Percentiles rank a stretch among this genome's conserved stretches.
Conservation (phyloP, 2,113 vertebrate species). For the Nematolebias whitei region DNA sequence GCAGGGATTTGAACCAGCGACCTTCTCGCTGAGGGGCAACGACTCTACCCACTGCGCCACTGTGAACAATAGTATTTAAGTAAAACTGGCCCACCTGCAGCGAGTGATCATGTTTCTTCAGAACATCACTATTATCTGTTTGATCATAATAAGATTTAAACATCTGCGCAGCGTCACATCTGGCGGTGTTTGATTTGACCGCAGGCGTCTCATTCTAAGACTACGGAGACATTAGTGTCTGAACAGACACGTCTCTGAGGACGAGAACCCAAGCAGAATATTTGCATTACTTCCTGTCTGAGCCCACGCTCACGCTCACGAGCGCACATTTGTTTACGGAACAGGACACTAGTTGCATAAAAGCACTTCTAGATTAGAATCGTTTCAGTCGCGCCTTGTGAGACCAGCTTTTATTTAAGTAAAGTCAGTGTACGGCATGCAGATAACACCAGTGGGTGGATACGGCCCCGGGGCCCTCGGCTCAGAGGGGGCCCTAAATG, state of each 20-base stretch:
- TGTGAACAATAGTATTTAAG: no score
- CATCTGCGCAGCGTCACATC: not conserved
- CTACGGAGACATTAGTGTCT: no score
- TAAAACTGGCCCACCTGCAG: no score
- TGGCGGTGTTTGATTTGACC: not conserved
- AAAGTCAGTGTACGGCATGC: conserved; percentile 11
- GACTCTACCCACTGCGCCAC: no score
- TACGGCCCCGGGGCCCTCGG: conserved; percentile 7
- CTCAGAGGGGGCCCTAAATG: conserved; percentile 12
- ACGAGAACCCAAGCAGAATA: not conserved
- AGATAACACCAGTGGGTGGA: conserved; percentile 21
- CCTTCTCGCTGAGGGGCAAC: no score
- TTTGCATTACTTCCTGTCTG: not conserved
- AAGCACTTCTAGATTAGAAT: conserved; percentile 5
- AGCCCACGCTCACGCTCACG: not conserved
- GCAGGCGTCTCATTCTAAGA: no score
- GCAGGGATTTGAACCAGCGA: no score
- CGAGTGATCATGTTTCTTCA: no score
- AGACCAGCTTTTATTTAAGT: conserved; percentile 16
- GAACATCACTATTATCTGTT: no score
- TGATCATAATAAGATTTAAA: no score
- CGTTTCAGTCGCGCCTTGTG: not conserved
- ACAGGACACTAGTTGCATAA: not conserved
- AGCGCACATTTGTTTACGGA: conserved; percentile 1
- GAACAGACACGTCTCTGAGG: no score